Conservation (phyloP, 2,888 invertebrate genomes). For the Hydriomena furcata region DNA sequence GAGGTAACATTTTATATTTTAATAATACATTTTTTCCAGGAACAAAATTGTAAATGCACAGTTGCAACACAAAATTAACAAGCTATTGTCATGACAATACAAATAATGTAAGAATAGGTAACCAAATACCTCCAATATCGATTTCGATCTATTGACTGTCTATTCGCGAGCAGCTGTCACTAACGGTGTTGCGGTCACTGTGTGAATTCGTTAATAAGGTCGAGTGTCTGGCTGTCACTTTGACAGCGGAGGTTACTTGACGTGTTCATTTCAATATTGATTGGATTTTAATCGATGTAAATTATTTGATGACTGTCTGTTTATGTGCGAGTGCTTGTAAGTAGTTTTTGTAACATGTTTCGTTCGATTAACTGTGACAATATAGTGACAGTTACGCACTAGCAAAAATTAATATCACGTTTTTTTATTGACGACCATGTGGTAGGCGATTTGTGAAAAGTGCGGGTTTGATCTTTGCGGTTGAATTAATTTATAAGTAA, state of each 20-base stretch:
- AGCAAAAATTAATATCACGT: too few relatives aligned
- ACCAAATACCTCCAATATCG: constrained; percentile 34
- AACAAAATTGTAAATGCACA: not conserved
- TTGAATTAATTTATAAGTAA: too few relatives aligned
- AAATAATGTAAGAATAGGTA: constrained; percentile 20
- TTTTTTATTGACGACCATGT: too few relatives aligned
- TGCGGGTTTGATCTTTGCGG: too few relatives aligned
- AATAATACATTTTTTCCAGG: too few relatives aligned
- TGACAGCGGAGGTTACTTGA: constrained; percentile 14
- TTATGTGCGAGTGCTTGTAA: too few relatives aligned
- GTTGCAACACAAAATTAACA: constrained; percentile 2
- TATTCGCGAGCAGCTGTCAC: constrained; percentile 44
- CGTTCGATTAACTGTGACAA: too few relatives aligned
- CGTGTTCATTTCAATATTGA: constrained; percentile 12
- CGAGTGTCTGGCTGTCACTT: constrained; percentile 31
- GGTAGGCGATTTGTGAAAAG: too few relatives aligned
- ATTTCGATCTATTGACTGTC: constrained; percentile 42
- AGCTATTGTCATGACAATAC: constrained; percentile 5
- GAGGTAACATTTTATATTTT: too few relatives aligned
- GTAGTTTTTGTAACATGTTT: too few relatives aligned
- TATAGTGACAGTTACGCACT: too few relatives aligned
- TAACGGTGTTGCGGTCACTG: constrained; percentile 44
- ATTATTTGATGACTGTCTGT: not conserved
- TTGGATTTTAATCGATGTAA: constrained; percentile 11
- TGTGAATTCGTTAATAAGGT: constrained; percentile 35